These are phyloP conservation scores for Lepeophtheirus nordmannii DNA, from an alignment of 2,888 invertebrate genomes.

Conservation along the genomic window DNA sequence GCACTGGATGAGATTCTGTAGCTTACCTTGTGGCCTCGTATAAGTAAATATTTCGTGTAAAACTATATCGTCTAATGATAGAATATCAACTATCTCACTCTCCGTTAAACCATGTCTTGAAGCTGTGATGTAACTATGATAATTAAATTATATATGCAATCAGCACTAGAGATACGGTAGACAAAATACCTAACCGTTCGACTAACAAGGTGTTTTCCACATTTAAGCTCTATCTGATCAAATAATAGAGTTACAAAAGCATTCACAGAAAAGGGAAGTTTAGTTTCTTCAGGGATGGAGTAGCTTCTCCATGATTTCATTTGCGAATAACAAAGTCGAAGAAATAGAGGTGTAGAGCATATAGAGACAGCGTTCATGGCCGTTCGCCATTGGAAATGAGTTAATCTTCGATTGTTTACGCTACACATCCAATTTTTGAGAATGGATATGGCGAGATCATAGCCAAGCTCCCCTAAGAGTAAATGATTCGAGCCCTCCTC, in stretches of 20 bases:
- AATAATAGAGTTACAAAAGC: slow-evolving; percentile 47
- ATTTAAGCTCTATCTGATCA: slow-evolving; percentile 44
- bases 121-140: slow-evolving; percentile 65
- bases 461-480: slow-evolving; percentile 14
- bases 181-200: slow-evolving; percentile 8
- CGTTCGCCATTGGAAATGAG: slow-evolving; percentile 57
- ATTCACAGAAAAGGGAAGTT: slow-evolving; percentile 86
- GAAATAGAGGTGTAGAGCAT: slow-evolving; percentile 87
- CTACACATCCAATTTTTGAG: not conserved
- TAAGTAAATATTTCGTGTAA: slow-evolving; percentile 95
- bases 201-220: slow-evolving; percentile 8
- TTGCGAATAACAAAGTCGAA: slow-evolving; percentile 54
- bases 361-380: slow-evolving; percentile 80
- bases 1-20: too few species aligned
- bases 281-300: slow-evolving; percentile 76
- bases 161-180: not conserved
- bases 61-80: slow-evolving; percentile 80
- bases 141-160: too few species aligned
- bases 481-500: not conserved
- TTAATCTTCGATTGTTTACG: not conserved
- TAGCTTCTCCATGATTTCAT: slow-evolving; percentile 93
- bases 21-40: slow-evolving; percentile 58
- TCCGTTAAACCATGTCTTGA: slow-evolving; percentile 73
- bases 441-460: not conserved
- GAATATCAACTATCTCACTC: slow-evolving; percentile 81